phyloP scores from a whole-genome alignment of 2,113 vertebrate genomes.

The Acinonyx jubatus region DNA sequence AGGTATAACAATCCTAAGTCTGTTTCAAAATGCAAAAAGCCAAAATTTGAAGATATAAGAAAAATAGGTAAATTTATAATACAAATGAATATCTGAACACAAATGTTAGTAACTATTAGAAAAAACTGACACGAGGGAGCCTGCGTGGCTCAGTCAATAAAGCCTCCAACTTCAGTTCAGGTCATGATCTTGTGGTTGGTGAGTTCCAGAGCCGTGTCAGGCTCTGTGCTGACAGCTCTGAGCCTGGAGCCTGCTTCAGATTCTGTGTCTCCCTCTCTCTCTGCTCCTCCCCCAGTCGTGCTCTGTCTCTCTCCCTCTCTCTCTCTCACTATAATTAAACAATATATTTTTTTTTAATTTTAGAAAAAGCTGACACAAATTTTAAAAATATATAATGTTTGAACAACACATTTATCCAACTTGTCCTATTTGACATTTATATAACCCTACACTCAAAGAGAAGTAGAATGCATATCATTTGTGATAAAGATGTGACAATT shows the following conservation, averaged over 20 bases:
- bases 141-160: too few species aligned
- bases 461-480: neutral
- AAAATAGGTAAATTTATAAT: neutral
- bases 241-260: too few species aligned
- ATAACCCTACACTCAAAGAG: neutral
- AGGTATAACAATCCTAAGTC: neutral
- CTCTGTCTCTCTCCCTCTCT: too few species aligned
- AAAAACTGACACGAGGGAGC: neutral
- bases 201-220: too few species aligned
- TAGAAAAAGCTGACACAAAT: neutral
- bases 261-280: too few species aligned
- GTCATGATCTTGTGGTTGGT: too few species aligned
- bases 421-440: neutral
- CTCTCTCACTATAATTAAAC: too few species aligned
- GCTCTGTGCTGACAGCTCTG: too few species aligned
- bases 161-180: too few species aligned
- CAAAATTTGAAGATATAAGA: neutral
- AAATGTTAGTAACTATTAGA: neutral
- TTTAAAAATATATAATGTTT: neutral
- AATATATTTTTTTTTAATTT: too few species aligned
- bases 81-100: neutral
- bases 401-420: neutral
- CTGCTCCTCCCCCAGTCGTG: too few species aligned
- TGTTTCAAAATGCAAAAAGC: neutral
- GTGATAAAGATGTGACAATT: neutral